Conservation (phyloP, 1,140 invertebrate species). For the Drosophila erecta region DNA sequence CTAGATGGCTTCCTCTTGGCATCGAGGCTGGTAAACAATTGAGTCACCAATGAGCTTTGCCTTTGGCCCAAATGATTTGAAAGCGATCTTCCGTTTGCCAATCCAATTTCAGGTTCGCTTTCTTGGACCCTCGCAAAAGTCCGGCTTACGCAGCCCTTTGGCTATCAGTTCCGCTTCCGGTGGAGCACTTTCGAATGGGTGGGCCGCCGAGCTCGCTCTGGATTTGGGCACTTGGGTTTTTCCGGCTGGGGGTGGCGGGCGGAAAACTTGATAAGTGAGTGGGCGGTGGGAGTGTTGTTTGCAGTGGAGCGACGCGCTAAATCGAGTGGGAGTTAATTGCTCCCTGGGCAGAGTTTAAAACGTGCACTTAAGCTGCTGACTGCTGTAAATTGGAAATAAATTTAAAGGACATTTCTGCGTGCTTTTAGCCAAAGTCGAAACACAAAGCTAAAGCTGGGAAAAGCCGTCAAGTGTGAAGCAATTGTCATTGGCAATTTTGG, state of each 20-base stretch:
- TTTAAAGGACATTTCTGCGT: too few species aligned
- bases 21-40: slow-evolving; percentile 52
- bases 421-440: neutral
- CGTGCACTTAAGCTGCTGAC: slow-evolving; percentile 2
- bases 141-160: slow-evolving; percentile 8
- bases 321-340: slow-evolving; percentile 10
- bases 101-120: slow-evolving; percentile 9
- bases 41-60: slow-evolving; percentile 44
- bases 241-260: slow-evolving; percentile 26
- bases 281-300: slow-evolving; percentile 17
- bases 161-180: slow-evolving; percentile 29
- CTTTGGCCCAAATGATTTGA: slow-evolving; percentile 21
- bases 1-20: slow-evolving; percentile 14
- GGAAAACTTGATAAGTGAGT: slow-evolving; percentile 3
- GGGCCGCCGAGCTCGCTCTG: neutral
- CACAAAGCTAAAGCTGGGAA: too few species aligned
- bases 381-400: too few species aligned
- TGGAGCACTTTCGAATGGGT: slow-evolving; percentile 2
- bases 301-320: slow-evolving; percentile 5
- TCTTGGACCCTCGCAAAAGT: slow-evolving; percentile 4
- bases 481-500: too few species aligned
- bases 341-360: neutral
- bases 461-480: too few species aligned
- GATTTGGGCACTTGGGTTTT: slow-evolving; percentile 4
- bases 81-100: slow-evolving; percentile 1